Conservation (phyloP, 2,888 invertebrate species). For the Chironomus riparius region DNA sequence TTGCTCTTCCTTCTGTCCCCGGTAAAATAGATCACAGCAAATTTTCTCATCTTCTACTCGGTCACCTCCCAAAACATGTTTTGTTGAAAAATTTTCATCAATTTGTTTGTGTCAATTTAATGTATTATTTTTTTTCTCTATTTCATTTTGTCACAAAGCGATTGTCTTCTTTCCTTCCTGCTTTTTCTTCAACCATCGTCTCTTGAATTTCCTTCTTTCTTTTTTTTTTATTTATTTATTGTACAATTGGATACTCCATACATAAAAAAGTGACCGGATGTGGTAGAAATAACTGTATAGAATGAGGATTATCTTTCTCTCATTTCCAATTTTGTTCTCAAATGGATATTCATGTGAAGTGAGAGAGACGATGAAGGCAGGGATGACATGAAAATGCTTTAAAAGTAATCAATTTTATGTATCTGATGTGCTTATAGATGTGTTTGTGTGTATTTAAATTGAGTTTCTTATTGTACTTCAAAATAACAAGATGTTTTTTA, state of each 20-base stretch:
- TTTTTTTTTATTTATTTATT: neutral
- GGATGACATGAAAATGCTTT: neutral
- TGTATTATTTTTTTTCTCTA: neutral
- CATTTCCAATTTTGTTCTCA: neutral
- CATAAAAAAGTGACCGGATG: neutral
- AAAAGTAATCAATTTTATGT: neutral
- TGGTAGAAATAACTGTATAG: neutral
- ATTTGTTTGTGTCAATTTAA: conserved; percentile 27
- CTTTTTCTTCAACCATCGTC: too few species aligned
- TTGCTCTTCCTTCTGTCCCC: too few species aligned
- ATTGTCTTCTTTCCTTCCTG: too few species aligned
- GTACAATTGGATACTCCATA: neutral
- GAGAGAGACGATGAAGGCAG: neutral
- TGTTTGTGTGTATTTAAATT: neutral
- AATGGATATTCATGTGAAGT: neutral
- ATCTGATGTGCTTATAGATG: too few species aligned
- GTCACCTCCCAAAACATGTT: conserved; percentile 7
- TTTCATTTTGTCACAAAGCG: neutral
- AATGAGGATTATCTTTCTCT: neutral
- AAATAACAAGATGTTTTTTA: too few species aligned
- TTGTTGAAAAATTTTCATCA: conserved; percentile 24
- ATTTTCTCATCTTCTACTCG: neutral
- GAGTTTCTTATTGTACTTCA: neutral
- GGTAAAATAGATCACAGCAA: neutral
- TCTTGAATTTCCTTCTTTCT: neutral